These are phyloP conservation scores for Halichoerus grypus DNA, from an alignment of 2,113 vertebrate genomes.

Conservation along the genomic window DNA sequence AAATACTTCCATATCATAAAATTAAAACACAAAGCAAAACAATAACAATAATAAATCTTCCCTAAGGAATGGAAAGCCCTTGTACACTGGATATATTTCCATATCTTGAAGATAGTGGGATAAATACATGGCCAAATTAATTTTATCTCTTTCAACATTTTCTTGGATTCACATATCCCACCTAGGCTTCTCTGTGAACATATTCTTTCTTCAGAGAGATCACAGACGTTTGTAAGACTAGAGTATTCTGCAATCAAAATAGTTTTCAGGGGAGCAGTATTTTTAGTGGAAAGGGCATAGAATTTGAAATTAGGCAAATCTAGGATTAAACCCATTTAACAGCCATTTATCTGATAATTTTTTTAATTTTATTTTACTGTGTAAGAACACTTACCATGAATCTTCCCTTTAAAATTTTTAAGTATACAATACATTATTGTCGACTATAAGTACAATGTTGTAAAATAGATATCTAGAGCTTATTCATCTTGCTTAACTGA, in stretches of 20 bases:
- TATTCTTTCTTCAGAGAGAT: not conserved
- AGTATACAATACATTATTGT: not conserved
- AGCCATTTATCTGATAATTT: not conserved
- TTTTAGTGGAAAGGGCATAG: conserved; percentile 25
- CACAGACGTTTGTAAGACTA: not conserved
- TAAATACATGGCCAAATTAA: not conserved
- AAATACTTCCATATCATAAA: not conserved
- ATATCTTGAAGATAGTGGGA: not conserved
- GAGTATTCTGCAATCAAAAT: not conserved
- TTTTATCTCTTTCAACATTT: not conserved
- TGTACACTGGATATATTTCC: not conserved
- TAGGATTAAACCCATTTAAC: not conserved
- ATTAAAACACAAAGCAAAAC: not conserved
- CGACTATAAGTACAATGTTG: not conserved
- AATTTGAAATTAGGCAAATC: not conserved
- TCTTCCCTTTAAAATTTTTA: not conserved
- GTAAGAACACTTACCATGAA: not conserved
- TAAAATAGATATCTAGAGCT: not conserved
- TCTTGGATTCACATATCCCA: not conserved
- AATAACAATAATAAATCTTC: not conserved
- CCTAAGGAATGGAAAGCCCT: not conserved
- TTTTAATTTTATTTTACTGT: not conserved
- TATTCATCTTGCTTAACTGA: not conserved
- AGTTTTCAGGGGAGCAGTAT: not conserved
- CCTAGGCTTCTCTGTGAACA: not conserved